These are phyloP conservation scores for Reticulitermes lucifugus DNA, from an alignment of 2,888 invertebrate genomes.

Conservation along the genomic window DNA sequence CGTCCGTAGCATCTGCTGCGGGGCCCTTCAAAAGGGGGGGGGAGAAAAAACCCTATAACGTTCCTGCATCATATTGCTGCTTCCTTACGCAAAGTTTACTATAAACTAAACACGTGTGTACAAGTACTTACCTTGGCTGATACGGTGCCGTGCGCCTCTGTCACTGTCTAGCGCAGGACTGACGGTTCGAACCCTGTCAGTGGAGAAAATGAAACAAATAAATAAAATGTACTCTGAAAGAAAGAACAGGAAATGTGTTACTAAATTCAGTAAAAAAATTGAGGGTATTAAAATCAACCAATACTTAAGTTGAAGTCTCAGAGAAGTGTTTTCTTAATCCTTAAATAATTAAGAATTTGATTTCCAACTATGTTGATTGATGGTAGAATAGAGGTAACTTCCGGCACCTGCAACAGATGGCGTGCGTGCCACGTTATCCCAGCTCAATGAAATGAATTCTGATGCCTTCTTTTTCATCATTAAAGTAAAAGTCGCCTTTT, in stretches of 20 bases:
- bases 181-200: not conserved
- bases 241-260: not conserved
- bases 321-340: not conserved
- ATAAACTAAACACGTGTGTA: too few species aligned
- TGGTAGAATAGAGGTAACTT: not conserved
- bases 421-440: not conserved
- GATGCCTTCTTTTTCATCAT: not conserved
- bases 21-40: too few species aligned
- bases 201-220: not conserved
- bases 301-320: not conserved
- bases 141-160: not conserved
- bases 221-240: not conserved
- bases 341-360: slow-evolving; percentile 7
- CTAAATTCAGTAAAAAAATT: not conserved
- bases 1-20: too few species aligned
- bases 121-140: too few species aligned
- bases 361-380: not conserved
- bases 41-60: too few species aligned
- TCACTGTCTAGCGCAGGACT: not conserved
- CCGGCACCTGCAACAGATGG: slow-evolving; percentile 28
- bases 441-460: not conserved
- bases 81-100: too few species aligned
- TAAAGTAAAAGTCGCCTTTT: not conserved
- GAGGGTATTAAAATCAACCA: not conserved
- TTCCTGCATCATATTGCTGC: too few species aligned